Percentiles rank a stretch among this genome's conserved stretches.
These are phyloP conservation scores for Elanus axillaris DNA, from an alignment of 2,113 vertebrate genomes.

Conservation along the genomic window DNA sequence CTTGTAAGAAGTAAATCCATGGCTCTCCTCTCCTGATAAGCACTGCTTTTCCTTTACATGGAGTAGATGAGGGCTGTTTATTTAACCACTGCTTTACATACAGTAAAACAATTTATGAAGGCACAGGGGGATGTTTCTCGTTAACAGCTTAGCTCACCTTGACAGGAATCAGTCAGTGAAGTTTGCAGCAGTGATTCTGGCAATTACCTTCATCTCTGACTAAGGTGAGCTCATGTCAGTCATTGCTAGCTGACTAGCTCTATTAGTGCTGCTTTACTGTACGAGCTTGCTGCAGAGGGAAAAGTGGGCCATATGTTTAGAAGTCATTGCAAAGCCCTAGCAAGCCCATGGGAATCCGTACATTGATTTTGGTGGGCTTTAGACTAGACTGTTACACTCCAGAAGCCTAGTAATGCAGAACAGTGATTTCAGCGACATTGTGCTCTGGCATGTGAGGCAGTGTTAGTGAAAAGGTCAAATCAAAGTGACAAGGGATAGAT, in stretches of 20 bases:
- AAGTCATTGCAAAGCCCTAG: neutral
- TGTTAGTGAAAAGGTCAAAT: neutral
- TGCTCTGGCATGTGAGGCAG: neutral
- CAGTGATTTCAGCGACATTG: neutral
- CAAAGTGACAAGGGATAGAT: neutral
- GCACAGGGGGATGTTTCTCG: accelerated
- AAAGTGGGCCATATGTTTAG: neutral
- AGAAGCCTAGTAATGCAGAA: neutral
- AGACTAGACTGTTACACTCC: accelerated
- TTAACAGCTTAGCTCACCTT: neutral
- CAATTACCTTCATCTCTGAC: neutral
- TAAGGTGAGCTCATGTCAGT: neutral
- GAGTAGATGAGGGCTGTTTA: neutral
- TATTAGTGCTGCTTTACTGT: neutral
- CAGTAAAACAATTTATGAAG: neutral
- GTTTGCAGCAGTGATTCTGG: neutral
- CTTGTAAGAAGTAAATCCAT: neutral
- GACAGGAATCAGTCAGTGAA: neutral
- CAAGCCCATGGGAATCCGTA: neutral
- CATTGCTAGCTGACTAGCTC: neutral
- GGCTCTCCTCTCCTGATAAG: neutral
- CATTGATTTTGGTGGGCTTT: neutral
- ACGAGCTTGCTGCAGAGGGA: neutral
- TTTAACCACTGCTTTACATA: neutral
- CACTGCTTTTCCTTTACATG: neutral